phyloP scores from a whole-genome alignment of 2,888 invertebrate species.

The Philaethria dido region DNA sequence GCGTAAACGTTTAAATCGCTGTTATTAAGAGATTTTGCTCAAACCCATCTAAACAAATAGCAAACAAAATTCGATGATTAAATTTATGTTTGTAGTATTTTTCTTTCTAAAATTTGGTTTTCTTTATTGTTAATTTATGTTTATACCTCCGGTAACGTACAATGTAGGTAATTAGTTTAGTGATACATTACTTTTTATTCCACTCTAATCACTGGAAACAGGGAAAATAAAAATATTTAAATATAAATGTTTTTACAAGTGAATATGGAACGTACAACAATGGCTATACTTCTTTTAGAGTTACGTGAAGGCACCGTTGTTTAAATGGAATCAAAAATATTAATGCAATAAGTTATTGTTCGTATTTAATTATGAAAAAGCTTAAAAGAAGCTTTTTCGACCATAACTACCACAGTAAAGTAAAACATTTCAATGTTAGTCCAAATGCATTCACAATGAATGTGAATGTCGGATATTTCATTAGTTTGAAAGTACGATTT shows the following conservation, averaged over 20 bases:
- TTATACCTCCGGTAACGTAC: not conserved
- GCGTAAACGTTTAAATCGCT: slow-evolving; percentile 11
- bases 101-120: not conserved
- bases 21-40: slow-evolving; percentile 16
- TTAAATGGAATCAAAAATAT: no score
- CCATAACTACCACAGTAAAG: not conserved
- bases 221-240: no score
- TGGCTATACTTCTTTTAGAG: no score
- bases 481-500: slow-evolving; percentile 30
- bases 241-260: no score
- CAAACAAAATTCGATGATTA: slow-evolving; percentile 7
- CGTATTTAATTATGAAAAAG: not conserved
- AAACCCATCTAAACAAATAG: slow-evolving; percentile 4
- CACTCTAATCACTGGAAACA: no score
- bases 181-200: no score
- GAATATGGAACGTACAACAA: no score
- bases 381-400: not conserved
- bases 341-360: no score
- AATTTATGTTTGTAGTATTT: not conserved
- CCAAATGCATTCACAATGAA: not conserved
- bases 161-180: not conserved
- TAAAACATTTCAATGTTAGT: not conserved
- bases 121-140: not conserved
- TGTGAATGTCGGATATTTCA: slow-evolving; percentile 23
- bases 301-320: no score